phyloP scores from a whole-genome alignment of 1,140 invertebrate species.

The Bathynomus jamesi region DNA sequence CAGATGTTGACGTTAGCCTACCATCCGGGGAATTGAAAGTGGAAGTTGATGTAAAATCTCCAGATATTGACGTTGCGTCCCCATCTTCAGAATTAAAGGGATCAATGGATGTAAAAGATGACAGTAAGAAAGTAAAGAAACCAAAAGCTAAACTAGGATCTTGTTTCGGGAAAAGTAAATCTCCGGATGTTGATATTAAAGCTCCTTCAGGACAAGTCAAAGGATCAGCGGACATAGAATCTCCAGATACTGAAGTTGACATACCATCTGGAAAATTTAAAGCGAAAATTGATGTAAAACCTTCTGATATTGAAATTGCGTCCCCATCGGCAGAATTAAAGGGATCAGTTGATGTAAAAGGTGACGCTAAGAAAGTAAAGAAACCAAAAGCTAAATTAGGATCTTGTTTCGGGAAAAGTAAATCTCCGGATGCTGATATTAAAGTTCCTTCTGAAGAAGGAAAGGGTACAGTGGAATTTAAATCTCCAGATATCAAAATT shows the following conservation, averaged over 20 bases:
- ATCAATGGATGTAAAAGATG: background rate
- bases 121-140: constrained; percentile 6
- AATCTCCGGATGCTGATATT: too few species aligned
- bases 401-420: too few species aligned
- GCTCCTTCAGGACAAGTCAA: background rate
- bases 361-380: too few species aligned
- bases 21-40: background rate
- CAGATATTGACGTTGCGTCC: background rate
- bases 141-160: constrained; percentile 10
- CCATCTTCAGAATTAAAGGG: constrained; percentile 7
- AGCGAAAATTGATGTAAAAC: too few species aligned
- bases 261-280: too few species aligned
- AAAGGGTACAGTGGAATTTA: too few species aligned
- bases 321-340: too few species aligned
- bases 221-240: background rate
- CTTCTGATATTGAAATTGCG: too few species aligned
- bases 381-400: too few species aligned
- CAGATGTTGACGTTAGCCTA: background rate
- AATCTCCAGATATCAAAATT: too few species aligned
- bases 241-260: too few species aligned
- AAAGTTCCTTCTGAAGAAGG: too few species aligned
- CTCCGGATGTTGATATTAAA: constrained; percentile 7
- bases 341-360: background rate
- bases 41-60: background rate
- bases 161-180: constrained; percentile 11